A percentile compares a stretch with the other conserved stretches of the same genome.
These are phyloP conservation scores for Aethes cnicana DNA, from an alignment of 2,888 invertebrate genomes.

Conservation along the genomic window DNA sequence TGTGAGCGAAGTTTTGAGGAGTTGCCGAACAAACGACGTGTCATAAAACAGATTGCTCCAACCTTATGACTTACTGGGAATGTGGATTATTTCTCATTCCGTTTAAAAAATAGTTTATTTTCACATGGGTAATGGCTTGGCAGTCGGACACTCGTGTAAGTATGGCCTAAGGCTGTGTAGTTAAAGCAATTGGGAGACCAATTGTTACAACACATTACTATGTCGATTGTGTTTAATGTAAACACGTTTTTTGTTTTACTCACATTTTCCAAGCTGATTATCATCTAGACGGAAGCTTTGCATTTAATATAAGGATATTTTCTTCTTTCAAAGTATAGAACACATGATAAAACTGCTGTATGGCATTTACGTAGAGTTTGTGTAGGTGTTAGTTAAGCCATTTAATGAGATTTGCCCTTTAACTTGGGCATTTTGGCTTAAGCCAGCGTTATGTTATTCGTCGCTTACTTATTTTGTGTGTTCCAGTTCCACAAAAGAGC, in stretches of 20 bases:
- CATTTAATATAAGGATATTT: too few relatives aligned
- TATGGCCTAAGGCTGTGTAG: constrained; percentile 32
- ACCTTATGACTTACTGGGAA: constrained; percentile 69
- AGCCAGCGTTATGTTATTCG: neutral
- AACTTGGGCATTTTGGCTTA: constrained; percentile 36
- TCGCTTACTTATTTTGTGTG: too few relatives aligned
- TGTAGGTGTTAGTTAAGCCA: constrained; percentile 40
- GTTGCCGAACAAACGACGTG: constrained; percentile 69
- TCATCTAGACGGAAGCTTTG: too few relatives aligned
- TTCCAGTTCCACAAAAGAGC: too few relatives aligned
- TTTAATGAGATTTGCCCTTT: constrained; percentile 48
- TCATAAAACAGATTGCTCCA: constrained; percentile 70
- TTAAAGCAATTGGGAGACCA: neutral
- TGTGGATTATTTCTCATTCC: constrained; percentile 69
- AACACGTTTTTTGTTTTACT: constrained; percentile 55
- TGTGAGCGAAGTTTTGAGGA: constrained; percentile 48
- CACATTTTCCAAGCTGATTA: neutral
- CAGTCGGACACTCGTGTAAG: constrained; percentile 81
- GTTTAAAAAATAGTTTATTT: constrained; percentile 70
- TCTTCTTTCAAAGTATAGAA: too few relatives aligned
- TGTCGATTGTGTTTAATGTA: constrained; percentile 31
- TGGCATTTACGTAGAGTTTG: constrained; percentile 29
- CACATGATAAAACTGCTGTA: too few relatives aligned
- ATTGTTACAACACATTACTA: neutral
- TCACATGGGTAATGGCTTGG: constrained; percentile 83